phyloP scores from a whole-genome alignment of 2,113 vertebrate genomes.

The Galeopterus variegatus region DNA sequence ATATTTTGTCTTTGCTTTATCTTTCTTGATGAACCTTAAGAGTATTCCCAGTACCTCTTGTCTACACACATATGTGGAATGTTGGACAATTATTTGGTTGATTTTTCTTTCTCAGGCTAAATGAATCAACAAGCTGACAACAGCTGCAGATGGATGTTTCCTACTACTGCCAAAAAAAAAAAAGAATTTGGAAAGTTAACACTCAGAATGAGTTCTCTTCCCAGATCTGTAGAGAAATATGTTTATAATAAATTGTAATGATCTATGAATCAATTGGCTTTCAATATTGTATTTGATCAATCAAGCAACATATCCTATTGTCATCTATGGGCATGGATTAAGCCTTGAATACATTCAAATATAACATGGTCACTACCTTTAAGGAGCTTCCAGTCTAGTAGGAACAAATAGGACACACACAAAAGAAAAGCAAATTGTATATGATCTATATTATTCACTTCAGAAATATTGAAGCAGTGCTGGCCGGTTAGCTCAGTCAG shows the following conservation, averaged over 20 bases:
- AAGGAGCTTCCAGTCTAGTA: not conserved
- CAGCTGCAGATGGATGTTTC: not conserved
- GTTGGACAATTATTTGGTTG: not conserved
- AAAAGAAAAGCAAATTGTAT: not conserved
- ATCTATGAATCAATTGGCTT: not conserved
- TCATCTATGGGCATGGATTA: not conserved
- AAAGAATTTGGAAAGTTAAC: not conserved
- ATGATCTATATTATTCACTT: not conserved
- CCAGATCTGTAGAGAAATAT: not conserved
- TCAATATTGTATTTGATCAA: not conserved
- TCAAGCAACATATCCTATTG: not conserved
- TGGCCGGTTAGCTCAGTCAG: too few species aligned
- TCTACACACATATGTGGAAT: not conserved
- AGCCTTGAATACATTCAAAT: not conserved
- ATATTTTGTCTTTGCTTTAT: not conserved
- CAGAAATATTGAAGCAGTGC: not conserved
- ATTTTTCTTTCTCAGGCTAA: not conserved
- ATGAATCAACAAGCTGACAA: not conserved
- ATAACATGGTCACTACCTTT: not conserved
- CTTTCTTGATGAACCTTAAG: not conserved
- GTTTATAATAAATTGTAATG: not conserved
- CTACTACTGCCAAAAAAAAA: not conserved
- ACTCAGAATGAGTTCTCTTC: not conserved
- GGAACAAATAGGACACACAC: not conserved
- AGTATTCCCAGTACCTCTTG: not conserved